These are phyloP conservation scores for Sorex araneus DNA, from an alignment of 2,113 vertebrate species.

Conservation along the genomic window DNA sequence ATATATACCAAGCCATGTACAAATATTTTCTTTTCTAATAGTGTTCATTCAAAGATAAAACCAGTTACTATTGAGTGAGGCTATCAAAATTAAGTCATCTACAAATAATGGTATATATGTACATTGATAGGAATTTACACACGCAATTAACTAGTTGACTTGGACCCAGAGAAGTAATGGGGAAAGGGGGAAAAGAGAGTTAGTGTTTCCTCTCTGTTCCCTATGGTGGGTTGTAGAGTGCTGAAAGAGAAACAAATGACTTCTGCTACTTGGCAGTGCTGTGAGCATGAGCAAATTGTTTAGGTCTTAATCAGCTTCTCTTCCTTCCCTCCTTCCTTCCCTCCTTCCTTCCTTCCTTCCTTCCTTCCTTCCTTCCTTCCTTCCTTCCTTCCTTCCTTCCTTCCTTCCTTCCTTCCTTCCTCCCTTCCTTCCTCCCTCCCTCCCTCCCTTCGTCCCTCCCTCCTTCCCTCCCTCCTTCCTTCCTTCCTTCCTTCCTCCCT, in stretches of 20 bases:
- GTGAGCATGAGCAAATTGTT: not conserved
- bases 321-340: too few species aligned
- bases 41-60: constrained; percentile 2
- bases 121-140: not conserved
- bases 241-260: not conserved
- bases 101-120: not conserved
- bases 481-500: too few species aligned
- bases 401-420: not conserved
- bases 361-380: too few species aligned
- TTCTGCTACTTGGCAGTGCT: not conserved
- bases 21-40: constrained; percentile 36
- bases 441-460: too few species aligned
- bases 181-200: not conserved
- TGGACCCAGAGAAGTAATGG: not conserved
- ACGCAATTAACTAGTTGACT: not conserved
- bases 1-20: not conserved
- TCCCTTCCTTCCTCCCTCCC: not conserved
- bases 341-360: too few species aligned
- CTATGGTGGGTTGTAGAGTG: not conserved
- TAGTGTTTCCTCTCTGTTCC: not conserved
- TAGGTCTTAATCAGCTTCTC: not conserved
- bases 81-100: constrained; percentile 22
- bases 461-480: too few species aligned
- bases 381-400: not conserved
- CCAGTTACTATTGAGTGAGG: not conserved